Evolutionary conservation across 2,797 vertebrate species (phyloP), one percentile per base, ranked within the genome.

Genomic region (Pachyuromys duprasi): DNA sequence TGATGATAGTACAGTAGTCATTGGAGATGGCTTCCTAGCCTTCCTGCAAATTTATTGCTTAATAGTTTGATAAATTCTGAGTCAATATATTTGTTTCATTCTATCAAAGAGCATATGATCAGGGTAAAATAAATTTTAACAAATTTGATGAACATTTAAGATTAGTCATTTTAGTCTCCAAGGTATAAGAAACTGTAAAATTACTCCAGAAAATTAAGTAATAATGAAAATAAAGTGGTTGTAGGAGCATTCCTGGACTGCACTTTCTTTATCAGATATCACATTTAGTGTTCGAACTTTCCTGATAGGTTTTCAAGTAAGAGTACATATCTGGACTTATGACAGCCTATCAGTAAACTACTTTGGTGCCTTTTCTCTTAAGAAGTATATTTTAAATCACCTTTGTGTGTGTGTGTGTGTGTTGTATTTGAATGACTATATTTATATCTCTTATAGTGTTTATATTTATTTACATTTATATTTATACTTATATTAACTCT

Each of bases 361-460:
- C 4, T 12, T 53, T 53, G 7, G 0, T 84, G 9, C 53, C 12
- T 79, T 24, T 89, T 60, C 63, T 70, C 67, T 91, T 63, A 11
- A 65, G 90, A 96, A 49, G 26, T 49, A 8, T 13, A 42, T 80
- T 90, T 90, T n/a, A 87, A 90, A n/a, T 79, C 67, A 88, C 12
- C 18, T 42, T 83, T 28, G n/a, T n/a, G n/a, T n/a, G n/a, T n/a
- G n/a, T n/a, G n/a, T n/a, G n/a, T 57, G 7, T 36, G 65, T 92
- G 17, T 55, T 87, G 2, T 65, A 0, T 87, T 8, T 87, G 12
- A 33, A 86, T 5, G 53, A 67, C 36, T 49, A 36, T 8, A n/a
- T 49, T 4, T 49, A 69, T 49, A 69, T 79, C 31, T 79, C 14
- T 57, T 17, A 17, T 57, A 57, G 3, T 17, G 17, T 2, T 18